Evolutionary conservation across 23 tunicate genomes (phyloP).

Genomic region (Clavelina lepadiformis): DNA sequence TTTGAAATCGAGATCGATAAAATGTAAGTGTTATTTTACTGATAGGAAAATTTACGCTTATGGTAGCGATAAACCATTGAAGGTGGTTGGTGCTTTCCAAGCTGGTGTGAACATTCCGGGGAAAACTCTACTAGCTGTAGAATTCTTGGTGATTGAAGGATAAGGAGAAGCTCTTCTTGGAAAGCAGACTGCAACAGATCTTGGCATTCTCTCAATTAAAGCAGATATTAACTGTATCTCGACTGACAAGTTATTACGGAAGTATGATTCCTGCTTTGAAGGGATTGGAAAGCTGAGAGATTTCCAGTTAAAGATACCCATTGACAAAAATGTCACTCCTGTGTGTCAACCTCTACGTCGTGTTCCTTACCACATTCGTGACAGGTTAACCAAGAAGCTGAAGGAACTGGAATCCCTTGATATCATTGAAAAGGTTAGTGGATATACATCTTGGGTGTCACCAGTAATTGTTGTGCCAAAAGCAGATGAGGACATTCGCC

Average conservation of each 20-base stretch:
- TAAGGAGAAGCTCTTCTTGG: background rate
- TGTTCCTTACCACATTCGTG: background rate
- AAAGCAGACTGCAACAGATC: slow-evolving; percentile 4
- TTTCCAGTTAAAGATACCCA: background rate
- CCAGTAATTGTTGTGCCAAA: slow-evolving; percentile 11
- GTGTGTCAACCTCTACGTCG: slow-evolving; percentile 9
- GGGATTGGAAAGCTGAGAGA: background rate
- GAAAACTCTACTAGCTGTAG: background rate
- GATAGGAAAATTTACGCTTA: slow-evolving; percentile 1
- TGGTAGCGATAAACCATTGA: background rate
- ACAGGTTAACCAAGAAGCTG: background rate
- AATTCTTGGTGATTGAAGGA: background rate
- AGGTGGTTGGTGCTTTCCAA: background rate
- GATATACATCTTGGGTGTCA: slow-evolving; percentile 10
- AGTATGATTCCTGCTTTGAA: no score
- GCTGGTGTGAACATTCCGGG: background rate
- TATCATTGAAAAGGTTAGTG: background rate
- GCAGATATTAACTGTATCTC: background rate
- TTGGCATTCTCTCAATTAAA: background rate
- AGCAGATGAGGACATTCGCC: slow-evolving; percentile 9
- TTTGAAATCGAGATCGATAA: no score
- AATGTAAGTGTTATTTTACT: no score
- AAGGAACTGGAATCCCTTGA: background rate
- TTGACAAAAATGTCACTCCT: background rate
- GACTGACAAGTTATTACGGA: background rate